Percentiles rank a stretch among this genome's conserved stretches.
Evolutionary conservation across 2,113 vertebrate species (phyloP).

Genomic region (Pandion haliaetus): DNA sequence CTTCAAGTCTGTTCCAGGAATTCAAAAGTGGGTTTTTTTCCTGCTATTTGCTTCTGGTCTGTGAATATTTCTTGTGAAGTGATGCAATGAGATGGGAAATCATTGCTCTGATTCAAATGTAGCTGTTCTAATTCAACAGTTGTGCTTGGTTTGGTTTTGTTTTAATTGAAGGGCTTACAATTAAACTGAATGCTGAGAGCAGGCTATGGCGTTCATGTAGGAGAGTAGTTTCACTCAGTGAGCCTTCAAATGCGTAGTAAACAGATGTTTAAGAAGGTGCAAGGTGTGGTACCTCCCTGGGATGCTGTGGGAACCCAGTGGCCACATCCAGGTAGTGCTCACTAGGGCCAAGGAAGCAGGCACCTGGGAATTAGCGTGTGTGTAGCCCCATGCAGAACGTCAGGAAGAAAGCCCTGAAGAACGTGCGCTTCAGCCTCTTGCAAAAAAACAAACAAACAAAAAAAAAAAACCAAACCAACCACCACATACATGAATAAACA

Average conservation of each 20-base stretch:
- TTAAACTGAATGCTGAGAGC: neutral
- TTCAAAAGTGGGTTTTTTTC: neutral
- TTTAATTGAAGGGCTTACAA: neutral
- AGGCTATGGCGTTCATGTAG: neutral
- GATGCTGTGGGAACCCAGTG: accelerated
- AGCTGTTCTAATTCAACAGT: neutral
- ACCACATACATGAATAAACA: neutral
- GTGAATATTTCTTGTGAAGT: neutral
- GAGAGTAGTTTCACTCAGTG: neutral
- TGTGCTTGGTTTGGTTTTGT: neutral
- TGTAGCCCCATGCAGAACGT: accelerated
- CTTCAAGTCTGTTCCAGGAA: neutral
- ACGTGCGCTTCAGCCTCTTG: neutral
- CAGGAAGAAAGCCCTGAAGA: neutral
- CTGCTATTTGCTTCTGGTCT: neutral
- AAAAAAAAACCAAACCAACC: no score
- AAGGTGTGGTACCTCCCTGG: accelerated
- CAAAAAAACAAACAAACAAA: neutral
- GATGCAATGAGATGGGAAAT: neutral
- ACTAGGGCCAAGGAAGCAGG: no score
- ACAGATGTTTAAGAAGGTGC: neutral
- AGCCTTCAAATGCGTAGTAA: neutral
- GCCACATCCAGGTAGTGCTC: neutral
- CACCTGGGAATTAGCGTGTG: accelerated
- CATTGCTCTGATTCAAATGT: neutral